Percentiles rank a stretch among this genome's conserved stretches.
phyloP scores from a whole-genome alignment of 1,140 invertebrate species.

The Akabosia matsudoensis region DNA sequence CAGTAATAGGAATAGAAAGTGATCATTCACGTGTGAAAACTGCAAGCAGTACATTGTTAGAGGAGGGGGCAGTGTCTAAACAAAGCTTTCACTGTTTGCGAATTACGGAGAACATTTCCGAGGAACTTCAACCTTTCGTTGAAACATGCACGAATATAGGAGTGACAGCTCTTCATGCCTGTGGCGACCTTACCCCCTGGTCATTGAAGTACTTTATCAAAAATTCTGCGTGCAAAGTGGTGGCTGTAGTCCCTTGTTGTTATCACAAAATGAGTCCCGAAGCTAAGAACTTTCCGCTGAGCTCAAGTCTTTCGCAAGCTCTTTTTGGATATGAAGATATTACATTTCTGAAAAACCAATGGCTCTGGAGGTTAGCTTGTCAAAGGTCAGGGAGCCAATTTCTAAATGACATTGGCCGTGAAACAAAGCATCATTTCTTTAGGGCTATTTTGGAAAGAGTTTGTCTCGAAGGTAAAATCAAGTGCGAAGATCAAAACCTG shows the following conservation, averaged over 20 bases:
- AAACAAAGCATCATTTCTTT: slow-evolving; percentile 59
- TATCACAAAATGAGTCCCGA: slow-evolving; percentile 68
- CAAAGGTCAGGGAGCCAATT: slow-evolving; percentile 56
- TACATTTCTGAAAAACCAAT: slow-evolving; percentile 55
- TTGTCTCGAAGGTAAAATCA: slow-evolving; percentile 54
- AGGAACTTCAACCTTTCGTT: neutral
- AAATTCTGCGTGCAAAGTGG: slow-evolving; percentile 57
- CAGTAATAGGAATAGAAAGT: slow-evolving; percentile 71
- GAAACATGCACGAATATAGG: slow-evolving; percentile 49
- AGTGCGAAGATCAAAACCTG: too few species aligned
- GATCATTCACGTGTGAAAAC: slow-evolving; percentile 60
- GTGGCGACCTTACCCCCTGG: slow-evolving; percentile 73
- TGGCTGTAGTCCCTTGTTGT: slow-evolving; percentile 78
- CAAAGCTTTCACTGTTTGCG: slow-evolving; percentile 58
- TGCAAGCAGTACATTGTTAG: slow-evolving; percentile 63
- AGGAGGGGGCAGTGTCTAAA: slow-evolving; percentile 54
- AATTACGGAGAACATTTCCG: slow-evolving; percentile 46
- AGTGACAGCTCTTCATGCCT: slow-evolving; percentile 73
- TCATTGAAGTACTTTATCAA: slow-evolving; percentile 68
- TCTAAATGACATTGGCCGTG: slow-evolving; percentile 51
- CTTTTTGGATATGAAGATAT: neutral
- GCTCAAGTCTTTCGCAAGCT: slow-evolving; percentile 45
- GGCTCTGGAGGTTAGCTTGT: slow-evolving; percentile 66
- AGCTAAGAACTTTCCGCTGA: slow-evolving; percentile 61
- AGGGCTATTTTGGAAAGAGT: slow-evolving; percentile 61